Percentiles rank a stretch among this genome's conserved stretches.
phyloP scores from a whole-genome alignment of 2,797 vertebrate species.

The Scleropages formosus region DNA sequence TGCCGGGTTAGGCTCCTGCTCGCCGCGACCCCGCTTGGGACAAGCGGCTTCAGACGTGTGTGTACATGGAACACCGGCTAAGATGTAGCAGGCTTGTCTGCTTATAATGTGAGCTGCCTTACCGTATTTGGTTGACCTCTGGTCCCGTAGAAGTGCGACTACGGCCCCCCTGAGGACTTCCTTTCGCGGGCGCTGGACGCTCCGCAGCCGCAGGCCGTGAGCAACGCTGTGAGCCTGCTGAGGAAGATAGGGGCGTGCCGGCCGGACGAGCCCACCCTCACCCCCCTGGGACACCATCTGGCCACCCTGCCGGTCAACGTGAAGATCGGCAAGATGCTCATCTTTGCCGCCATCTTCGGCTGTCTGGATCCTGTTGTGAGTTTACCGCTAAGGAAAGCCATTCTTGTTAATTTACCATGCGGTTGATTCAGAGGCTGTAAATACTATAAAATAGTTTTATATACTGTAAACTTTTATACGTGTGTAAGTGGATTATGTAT shows the following conservation, averaged over 20 bases:
- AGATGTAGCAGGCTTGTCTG: too few species aligned
- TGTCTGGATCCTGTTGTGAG: slow-evolving; percentile 91
- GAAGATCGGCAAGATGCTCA: slow-evolving; percentile 98
- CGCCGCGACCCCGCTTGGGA: too few species aligned
- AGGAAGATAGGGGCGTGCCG: slow-evolving; percentile 91
- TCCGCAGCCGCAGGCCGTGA: slow-evolving; percentile 89
- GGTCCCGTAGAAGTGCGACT: slow-evolving; percentile 81
- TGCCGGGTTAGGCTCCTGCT: too few species aligned
- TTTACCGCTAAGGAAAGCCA: slow-evolving; percentile 14
- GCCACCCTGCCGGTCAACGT: slow-evolving; percentile 91
- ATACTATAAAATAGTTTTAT: too few species aligned
- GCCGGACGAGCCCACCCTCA: slow-evolving; percentile 72
- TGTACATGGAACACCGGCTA: too few species aligned
- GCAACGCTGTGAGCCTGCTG: slow-evolving; percentile 86
- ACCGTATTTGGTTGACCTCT: background rate
- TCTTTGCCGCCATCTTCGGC: slow-evolving; percentile 93
- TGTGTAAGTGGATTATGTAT: too few species aligned
- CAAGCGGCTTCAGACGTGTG: too few species aligned
- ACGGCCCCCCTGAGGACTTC: slow-evolving; percentile 92
- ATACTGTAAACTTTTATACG: too few species aligned
- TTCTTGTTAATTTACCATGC: background rate
- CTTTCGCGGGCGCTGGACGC: slow-evolving; percentile 85
- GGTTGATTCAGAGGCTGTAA: too few species aligned
- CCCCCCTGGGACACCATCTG: slow-evolving; percentile 91
- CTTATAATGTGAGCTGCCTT: background rate